Evolutionary conservation across 2,888 invertebrate species (phyloP).

Genomic region (Nymphalis urticae): DNA sequence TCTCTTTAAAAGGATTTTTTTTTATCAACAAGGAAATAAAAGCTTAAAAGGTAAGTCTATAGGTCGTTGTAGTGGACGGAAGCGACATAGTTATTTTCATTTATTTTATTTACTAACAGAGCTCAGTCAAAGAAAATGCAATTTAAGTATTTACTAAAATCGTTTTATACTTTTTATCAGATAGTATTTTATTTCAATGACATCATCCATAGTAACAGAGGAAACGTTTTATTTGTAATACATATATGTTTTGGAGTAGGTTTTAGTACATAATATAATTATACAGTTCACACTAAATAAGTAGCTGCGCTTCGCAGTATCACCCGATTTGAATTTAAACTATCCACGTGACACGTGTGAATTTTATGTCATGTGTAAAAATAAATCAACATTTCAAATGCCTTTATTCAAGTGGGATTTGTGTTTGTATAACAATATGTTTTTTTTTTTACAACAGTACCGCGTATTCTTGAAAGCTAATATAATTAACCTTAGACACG

Average conservation of each 20-base stretch:
- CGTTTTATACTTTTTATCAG: conserved; percentile 12
- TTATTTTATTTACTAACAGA: conserved; percentile 29
- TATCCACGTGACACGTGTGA: no score
- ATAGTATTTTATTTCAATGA: no score
- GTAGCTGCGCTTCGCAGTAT: no score
- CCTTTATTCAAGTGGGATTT: no score
- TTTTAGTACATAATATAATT: no score
- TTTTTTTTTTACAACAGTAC: conserved; percentile 26
- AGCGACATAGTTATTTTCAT: conserved; percentile 32
- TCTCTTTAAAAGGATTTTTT: conserved; percentile 25
- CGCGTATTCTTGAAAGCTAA: conserved; percentile 65
- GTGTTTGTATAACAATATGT: background rate
- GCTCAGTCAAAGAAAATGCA: conserved; percentile 20
- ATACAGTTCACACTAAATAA: no score
- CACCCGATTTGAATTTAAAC: no score
- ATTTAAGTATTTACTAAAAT: conserved; percentile 22
- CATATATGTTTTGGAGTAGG: no score
- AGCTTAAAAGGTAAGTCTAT: conserved; percentile 21
- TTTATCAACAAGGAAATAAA: conserved; percentile 26
- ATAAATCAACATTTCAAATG: no score
- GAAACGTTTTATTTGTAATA: background rate
- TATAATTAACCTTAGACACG: conserved; percentile 80
- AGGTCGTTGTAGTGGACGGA: conserved; percentile 27
- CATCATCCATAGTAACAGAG: background rate
- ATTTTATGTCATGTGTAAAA: no score